Conservation (phyloP, 2,113 vertebrate genomes). For the Dermatemys mawii region DNA sequence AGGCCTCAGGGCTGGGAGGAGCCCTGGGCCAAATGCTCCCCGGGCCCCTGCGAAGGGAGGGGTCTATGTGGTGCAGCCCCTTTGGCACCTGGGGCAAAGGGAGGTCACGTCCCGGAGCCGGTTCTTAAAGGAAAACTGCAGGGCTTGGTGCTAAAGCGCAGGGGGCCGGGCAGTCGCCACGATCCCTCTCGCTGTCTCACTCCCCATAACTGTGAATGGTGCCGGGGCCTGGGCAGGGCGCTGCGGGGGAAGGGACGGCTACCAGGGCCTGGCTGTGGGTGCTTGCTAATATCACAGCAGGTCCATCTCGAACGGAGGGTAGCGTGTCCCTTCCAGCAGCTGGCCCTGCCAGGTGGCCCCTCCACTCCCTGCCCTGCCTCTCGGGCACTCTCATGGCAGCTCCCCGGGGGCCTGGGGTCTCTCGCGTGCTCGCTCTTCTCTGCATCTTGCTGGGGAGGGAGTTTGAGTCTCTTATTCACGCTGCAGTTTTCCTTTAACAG, state of each 20-base stretch:
- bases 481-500: neutral
- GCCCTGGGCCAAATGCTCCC: no score
- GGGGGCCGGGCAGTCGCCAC: neutral
- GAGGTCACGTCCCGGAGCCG: neutral
- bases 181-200: neutral
- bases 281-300: neutral
- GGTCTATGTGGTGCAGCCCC: neutral
- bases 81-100: neutral
- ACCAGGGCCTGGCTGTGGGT: neutral
- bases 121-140: neutral
- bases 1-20: no score
- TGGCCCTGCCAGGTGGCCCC: neutral
- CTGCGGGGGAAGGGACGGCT: neutral
- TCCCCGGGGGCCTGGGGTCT: neutral
- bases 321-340: neutral
- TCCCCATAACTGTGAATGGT: conserved; percentile 28
- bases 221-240: neutral
- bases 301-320: neutral
- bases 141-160: conserved; percentile 21
- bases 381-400: conserved; percentile 33
- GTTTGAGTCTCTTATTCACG: neutral
- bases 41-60: neutral
- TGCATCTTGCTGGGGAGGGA: neutral
- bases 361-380: neutral
- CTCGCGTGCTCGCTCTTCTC: neutral